Base-by-base conservation (phyloP, 2,113 vertebrate genomes). In the Crotalus viridis region DNA sequence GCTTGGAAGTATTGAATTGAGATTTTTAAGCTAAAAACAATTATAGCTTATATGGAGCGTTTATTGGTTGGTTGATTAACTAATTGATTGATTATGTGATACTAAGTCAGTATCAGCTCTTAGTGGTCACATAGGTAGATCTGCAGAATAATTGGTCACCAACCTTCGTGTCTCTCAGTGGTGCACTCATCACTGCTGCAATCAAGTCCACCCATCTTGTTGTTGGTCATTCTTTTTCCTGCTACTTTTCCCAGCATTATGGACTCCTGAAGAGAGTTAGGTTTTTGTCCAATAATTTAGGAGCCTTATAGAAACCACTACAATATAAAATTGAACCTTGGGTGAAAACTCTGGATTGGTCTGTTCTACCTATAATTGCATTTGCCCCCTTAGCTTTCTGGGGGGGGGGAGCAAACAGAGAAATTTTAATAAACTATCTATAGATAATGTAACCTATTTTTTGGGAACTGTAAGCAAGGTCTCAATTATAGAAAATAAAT, bases 401-500 rank as follows among this genome's bases (percentile, higher is more conserved):
- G 48, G 48, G 48, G 48, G 48, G 48, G 48, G 7, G 6, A 51
- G 94, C 92, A 61, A 1, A 94, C 56, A 93, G 56, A 48, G 28
- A 94, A 91, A 94, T 92, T 88, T 46, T 74, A 93, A 1, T 0
- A 89, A 93, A 54, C 21, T 85, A 24, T 92, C 69, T 93, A 54
- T 92, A 92, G 81, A 93, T 93, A 94, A 92, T 33, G 88, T 8
- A 94, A 33, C n/a, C 8, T 5, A 22, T 96, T 8, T 93, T 93
- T 90, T 59, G 89, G 33, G 24, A 93, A 55, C 92, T 93, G 89
- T 87, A 93, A 92, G 3, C 59, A 94, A 91, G 33, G 33, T 92
- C 90, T 95, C 95, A 94, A 92, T 96, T 96, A 94, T 59, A 74
- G 87, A 93, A 96, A 96, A 95, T 93, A 94, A 94, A 96, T 96